These are phyloP conservation scores for Hemibagrus wyckioides DNA, from an alignment of 2,113 vertebrate genomes.

Conservation along the genomic window DNA sequence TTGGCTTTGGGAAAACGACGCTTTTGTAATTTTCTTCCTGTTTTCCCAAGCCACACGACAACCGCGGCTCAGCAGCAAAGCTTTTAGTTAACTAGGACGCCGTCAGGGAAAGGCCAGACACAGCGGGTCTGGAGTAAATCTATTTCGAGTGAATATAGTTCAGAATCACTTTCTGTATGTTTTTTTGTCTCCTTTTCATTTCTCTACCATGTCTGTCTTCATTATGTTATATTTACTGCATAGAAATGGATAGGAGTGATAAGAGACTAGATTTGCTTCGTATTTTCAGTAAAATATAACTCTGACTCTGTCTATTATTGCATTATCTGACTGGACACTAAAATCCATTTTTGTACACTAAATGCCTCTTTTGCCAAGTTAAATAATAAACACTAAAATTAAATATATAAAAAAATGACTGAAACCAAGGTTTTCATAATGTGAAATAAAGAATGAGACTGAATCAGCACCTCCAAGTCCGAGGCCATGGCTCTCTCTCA, in stretches of 20 bases:
- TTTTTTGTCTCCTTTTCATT: not conserved
- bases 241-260: not conserved
- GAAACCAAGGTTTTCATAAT: not conserved
- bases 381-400: not conserved
- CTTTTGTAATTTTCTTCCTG: slow-evolving; percentile 25
- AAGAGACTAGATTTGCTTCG: not conserved
- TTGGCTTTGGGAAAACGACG: slow-evolving; percentile 22
- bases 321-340: not conserved
- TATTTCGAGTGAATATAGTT: not conserved
- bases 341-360: not conserved
- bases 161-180: not conserved
- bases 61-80: not conserved
- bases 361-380: not conserved
- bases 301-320: not conserved
- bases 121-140: slow-evolving; percentile 13
- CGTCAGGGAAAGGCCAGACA: slow-evolving; percentile 9
- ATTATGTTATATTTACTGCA: not conserved
- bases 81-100: slow-evolving; percentile 27
- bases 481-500: not conserved
- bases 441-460: not conserved
- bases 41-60: slow-evolving; percentile 2
- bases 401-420: not conserved
- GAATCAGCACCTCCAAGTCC: not conserved
- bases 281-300: not conserved
- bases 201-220: not conserved